Conservation (phyloP, 1,140 invertebrate genomes). For the Heliconius congener region DNA sequence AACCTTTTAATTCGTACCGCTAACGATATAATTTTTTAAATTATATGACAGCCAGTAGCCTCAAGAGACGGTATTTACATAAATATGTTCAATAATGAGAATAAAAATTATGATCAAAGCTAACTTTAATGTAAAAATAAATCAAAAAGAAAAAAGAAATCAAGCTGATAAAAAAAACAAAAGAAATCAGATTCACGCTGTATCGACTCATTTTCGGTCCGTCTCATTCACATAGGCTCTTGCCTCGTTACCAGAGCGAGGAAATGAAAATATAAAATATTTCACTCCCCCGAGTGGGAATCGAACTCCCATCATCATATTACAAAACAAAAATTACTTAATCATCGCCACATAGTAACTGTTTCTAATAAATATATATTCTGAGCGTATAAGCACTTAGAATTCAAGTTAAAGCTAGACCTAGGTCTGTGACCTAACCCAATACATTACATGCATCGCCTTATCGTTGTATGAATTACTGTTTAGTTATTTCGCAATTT, state of each 20-base stretch:
- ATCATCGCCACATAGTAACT: neutral
- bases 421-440: constrained; percentile 50
- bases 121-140: too few species aligned
- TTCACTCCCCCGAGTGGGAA: too few species aligned
- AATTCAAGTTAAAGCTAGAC: neutral
- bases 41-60: neutral
- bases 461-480: constrained; percentile 48
- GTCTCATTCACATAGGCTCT: too few species aligned
- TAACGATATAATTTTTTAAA: neutral
- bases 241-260: too few species aligned
- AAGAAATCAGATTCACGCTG: too few species aligned
- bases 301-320: too few species aligned
- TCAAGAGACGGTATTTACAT: neutral
- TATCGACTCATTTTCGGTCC: too few species aligned
- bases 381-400: neutral
- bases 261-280: too few species aligned
- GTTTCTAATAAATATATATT: neutral
- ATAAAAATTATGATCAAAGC: too few species aligned
- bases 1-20: neutral
- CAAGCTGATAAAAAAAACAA: too few species aligned
- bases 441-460: constrained; percentile 40
- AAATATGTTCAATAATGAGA: neutral
- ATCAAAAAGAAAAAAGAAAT: too few species aligned
- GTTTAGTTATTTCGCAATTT: neutral
- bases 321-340: neutral